These are phyloP conservation scores for Centrocercus urophasianus DNA, from an alignment of 2,113 vertebrate genomes.

Conservation along the genomic window DNA sequence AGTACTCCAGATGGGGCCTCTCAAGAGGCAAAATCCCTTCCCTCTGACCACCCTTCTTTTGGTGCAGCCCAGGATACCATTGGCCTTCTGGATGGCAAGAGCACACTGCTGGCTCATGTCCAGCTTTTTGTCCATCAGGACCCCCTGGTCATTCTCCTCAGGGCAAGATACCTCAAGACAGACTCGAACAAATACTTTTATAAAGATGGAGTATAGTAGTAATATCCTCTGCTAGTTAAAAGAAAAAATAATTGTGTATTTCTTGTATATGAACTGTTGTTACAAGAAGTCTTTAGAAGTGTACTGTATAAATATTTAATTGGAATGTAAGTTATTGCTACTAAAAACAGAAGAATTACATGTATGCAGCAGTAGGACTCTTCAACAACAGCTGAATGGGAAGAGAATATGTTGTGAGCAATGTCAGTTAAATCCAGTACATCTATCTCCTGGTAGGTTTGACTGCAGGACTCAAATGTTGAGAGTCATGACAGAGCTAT, in stretches of 20 bases:
- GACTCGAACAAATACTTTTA: neutral
- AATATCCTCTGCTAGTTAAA: neutral
- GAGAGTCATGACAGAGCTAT: neutral
- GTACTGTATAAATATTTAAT: neutral
- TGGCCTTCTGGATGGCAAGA: too few species aligned
- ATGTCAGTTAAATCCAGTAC: neutral
- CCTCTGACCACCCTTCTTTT: too few species aligned
- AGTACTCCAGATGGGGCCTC: too few species aligned
- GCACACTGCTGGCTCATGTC: too few species aligned
- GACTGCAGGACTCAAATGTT: neutral
- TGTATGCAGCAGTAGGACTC: neutral
- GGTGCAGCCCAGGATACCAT: too few species aligned
- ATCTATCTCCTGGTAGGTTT: neutral
- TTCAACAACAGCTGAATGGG: conserved; percentile 18
- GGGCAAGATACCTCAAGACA: neutral
- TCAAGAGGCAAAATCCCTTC: too few species aligned
- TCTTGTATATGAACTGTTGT: neutral
- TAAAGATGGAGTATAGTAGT: neutral
- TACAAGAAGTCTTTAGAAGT: neutral
- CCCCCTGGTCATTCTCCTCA: too few species aligned
- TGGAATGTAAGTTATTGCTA: neutral
- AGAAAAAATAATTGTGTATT: neutral
- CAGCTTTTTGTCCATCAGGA: too few species aligned
- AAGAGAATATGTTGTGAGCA: neutral
- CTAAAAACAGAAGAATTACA: neutral